Base-by-base conservation (phyloP, 2,888 invertebrate species). In the Arge pagana region DNA sequence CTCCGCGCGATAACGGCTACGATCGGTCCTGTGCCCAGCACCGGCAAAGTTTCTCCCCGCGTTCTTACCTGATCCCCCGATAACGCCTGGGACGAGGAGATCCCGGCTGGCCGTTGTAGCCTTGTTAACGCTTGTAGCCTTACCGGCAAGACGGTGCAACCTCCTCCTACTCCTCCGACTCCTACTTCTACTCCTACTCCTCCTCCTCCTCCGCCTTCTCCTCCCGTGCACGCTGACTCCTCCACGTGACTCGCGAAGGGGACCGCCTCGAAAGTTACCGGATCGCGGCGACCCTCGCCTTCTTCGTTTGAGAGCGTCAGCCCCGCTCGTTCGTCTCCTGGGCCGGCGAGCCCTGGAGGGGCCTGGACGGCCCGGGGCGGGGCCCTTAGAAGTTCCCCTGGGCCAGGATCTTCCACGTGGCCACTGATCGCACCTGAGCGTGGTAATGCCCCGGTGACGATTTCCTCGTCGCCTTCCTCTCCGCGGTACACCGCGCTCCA, bases 331-430 rank as follows among this genome's bases (percentile, higher is more conserved):
- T 60, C 63, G 57, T 63, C 58, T 66, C 68, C 68, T 68, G 64
- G 66, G 58, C 64, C 67, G 57, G 54, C 57, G 50, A 65, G 62
- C 67, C 68, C 62, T 62, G 62, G 59, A 58, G 55, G 55, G 55
- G 62, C 62, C 60, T 59, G 64, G 57, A 56, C 61, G 63, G 58
- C 59, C 63, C 64, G 62, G 65, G 60, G 67, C 68, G 67, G 67
- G 66, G 65, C 66, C 61, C 64, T 70, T 66, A 66, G 64, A 63
- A 68, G 66, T 70, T 67, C 68, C 69, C 69, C 69, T 65, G 67
- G 57, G 58, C 58, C 63, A 64, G 58, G 49, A 52, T 50, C 50
- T 41, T 53, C 43, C 50, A 48, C 43, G 53, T 50, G 35, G 40
- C 31, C 48, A 40, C 33, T 33, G 43, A 45, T 45, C 33, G 31